Conservation (phyloP, 1,140 invertebrate genomes). For the Neodiprion lecontei region DNA sequence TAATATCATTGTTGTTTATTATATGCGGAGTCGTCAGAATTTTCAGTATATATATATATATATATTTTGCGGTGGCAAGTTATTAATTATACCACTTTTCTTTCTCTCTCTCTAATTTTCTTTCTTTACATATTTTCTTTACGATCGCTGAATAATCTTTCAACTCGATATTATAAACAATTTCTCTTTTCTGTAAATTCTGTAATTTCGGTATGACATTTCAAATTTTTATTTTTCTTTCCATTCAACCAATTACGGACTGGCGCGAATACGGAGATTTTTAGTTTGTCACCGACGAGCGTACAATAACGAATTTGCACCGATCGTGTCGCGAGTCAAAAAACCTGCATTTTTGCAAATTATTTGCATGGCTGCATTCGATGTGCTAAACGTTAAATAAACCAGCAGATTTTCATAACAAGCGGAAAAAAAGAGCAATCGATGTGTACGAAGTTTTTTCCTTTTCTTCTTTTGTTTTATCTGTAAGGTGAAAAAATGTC, state of each 20-base stretch:
- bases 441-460: too few relatives aligned
- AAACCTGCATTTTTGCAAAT: conserved; percentile 8
- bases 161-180: too few relatives aligned
- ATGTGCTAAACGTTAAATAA: too few relatives aligned
- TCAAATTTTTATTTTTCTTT: conserved; percentile 20
- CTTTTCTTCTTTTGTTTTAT: not conserved
- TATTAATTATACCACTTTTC: not conserved
- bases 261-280: not conserved
- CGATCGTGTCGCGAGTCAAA: not conserved
- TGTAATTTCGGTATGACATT: conserved; percentile 25
- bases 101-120: not conserved
- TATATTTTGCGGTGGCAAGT: conserved; percentile 4
- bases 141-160: too few relatives aligned
- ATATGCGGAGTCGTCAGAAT: too few relatives aligned
- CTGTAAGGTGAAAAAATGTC: not conserved
- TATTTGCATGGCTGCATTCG: conserved; percentile 3
- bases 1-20: too few relatives aligned
- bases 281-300: not conserved
- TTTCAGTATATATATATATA: conserved; percentile 8
- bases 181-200: too few relatives aligned
- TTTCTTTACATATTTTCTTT: not conserved
- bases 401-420: too few relatives aligned
- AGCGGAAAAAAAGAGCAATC: too few relatives aligned
- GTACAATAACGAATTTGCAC: conserved; percentile 8
- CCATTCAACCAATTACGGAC: conserved; percentile 14